These are phyloP conservation scores for Cavia porcellus DNA, from an alignment of 2,113 vertebrate species.

Conservation along the genomic window DNA sequence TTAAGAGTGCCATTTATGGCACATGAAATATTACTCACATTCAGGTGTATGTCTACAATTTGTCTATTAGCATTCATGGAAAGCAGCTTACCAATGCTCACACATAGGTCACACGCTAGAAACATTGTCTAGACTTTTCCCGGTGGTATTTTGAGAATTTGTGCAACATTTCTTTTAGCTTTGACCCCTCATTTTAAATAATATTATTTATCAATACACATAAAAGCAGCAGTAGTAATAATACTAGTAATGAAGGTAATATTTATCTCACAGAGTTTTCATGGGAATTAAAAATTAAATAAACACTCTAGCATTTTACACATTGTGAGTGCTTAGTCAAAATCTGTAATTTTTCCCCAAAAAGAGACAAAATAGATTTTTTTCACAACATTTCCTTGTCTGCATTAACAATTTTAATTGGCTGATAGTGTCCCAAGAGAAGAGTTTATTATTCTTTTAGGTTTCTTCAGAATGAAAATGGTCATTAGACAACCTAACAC, in stretches of 20 bases:
- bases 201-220: neutral
- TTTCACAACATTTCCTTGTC: neutral
- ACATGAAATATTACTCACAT: neutral
- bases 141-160: neutral
- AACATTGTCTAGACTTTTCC: neutral
- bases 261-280: neutral
- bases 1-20: neutral
- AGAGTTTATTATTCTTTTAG: neutral
- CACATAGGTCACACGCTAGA: neutral
- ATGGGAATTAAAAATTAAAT: neutral
- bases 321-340: neutral
- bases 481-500: neutral
- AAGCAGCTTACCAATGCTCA: neutral
- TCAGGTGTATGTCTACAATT: neutral
- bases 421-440: neutral
- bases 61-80: neutral
- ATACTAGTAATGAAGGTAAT: neutral
- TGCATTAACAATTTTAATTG: neutral
- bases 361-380: neutral
- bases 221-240: neutral
- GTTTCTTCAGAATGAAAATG: neutral
- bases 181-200: neutral
- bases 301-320: neutral
- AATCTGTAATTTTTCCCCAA: neutral
- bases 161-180: neutral